Evolutionary conservation across 2,888 invertebrate species (phyloP), one percentile per base, ranked within the genome.

Genomic region (Spodoptera exigua): DNA sequence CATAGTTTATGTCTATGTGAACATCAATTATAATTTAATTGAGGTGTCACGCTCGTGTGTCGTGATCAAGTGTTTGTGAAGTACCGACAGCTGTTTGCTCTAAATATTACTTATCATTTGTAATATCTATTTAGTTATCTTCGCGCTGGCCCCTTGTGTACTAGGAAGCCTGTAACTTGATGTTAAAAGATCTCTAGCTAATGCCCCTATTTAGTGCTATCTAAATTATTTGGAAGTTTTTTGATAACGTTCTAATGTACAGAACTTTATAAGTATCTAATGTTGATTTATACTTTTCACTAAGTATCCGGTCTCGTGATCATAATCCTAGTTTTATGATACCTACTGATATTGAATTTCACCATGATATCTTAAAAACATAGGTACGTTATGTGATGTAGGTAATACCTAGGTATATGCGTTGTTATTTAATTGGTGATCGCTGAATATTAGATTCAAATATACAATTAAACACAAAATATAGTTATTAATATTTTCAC

Each of bases 11-110:
- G 46, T 47, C 47, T 57, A 41, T 51, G 45, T 41, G 45, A 27
- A 27, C 77, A 63, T 74, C 52, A 74, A 76, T 76, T 74, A 69
- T 40, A 57, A 49, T 69, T 69, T 72, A 75, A 76, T 78, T 64
- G 58, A 56, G 27, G 5, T 2, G 55, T 67, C 76, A 76, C 76
- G 61, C 52, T 9, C 0, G 4, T 5, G 14, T 10, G 14, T 77
- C 75, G 75, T 76, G 75, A 74, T 53, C 39, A 34, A 46, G 47
- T 61, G 61, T 49, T 74, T 77, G 66, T 59, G 60, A 72, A 55
- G 51, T 56, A 40, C 45, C 56, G 64, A 55, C 54, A 44, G 41
- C 57, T 75, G 16, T 76, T 76, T 76, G 63, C 61, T 46, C 49
- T 21, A 65, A 41, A 49, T 60, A 60, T 76, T 76, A 75, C 64